Conservation (phyloP, 2,797 vertebrate species). For the Helarctos malayanus region DNA sequence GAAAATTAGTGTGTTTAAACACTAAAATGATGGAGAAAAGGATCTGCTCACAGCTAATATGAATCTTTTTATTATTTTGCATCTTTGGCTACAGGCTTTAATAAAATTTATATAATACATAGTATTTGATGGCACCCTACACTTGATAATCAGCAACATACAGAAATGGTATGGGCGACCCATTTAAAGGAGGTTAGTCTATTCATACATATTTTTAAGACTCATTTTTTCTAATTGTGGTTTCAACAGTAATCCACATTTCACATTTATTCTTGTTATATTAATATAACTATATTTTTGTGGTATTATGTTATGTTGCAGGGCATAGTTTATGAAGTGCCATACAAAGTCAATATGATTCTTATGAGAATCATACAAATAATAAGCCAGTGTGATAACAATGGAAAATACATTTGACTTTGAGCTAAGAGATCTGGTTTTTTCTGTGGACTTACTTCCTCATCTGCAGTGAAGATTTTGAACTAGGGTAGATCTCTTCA, state of each 20-base stretch:
- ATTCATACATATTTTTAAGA: constrained; percentile 4
- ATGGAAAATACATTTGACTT: constrained; percentile 47
- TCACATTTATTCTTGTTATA: constrained; percentile 55
- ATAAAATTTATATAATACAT: background rate
- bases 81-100: background rate
- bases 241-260: constrained; percentile 6
- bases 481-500: background rate
- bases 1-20: constrained; percentile 70
- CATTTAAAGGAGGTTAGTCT: constrained; percentile 39
- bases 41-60: constrained; percentile 12
- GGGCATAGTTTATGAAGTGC: background rate
- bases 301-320: constrained; percentile 6
- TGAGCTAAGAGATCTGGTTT: constrained; percentile 33
- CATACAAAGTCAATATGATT: background rate
- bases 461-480: background rate
- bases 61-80: constrained; percentile 56
- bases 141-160: constrained; percentile 27
- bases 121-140: background rate
- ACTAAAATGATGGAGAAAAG: constrained; percentile 44
- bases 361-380: background rate
- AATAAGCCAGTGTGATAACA: constrained; percentile 21
- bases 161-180: background rate
- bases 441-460: constrained; percentile 22
- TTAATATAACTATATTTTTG: constrained; percentile 41
- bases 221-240: constrained; percentile 36